Evolutionary conservation across 2,888 invertebrate genomes (phyloP).

Genomic region (Dendrolimus houi): DNA sequence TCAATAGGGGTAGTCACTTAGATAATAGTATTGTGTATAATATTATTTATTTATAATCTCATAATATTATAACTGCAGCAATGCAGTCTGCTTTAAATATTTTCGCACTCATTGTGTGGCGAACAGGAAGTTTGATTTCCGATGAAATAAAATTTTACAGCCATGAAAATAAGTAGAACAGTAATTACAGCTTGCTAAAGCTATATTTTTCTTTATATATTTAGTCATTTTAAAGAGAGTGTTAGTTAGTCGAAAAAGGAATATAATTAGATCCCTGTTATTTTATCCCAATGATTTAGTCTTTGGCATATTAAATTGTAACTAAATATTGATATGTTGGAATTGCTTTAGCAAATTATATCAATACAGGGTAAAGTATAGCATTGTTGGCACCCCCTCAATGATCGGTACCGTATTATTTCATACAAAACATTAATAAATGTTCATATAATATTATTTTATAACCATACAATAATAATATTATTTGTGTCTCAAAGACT

Average conservation of each 20-base stretch:
- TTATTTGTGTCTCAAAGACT: too few relatives aligned
- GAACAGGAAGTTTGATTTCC: constrained; percentile 29
- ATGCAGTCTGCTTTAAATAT: constrained; percentile 31
- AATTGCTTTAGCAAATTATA: constrained; percentile 34
- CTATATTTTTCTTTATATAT: constrained; percentile 14
- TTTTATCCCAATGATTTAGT: constrained; percentile 64
- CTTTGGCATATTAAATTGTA: constrained; percentile 66
- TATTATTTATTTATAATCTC: constrained; percentile 56
- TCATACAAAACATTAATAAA: too few relatives aligned
- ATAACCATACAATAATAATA: too few relatives aligned
- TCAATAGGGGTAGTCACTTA: constrained; percentile 73
- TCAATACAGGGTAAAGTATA: neutral
- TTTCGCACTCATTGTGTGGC: constrained; percentile 10
- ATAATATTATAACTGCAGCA: constrained; percentile 44
- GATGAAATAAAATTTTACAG: constrained; percentile 49
- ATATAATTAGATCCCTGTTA: constrained; percentile 67
- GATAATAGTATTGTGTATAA: constrained; percentile 58
- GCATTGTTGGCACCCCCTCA: too few relatives aligned
- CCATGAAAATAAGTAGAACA: constrained; percentile 54
- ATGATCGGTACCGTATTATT: too few relatives aligned
- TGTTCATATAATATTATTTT: too few relatives aligned
- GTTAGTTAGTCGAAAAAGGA: constrained; percentile 42
- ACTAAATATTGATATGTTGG: constrained; percentile 48
- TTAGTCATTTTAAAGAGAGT: constrained; percentile 19
- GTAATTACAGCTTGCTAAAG: constrained; percentile 50